Evolutionary conservation across 2,888 invertebrate species (phyloP).

Genomic region (Andrena bucephala): DNA sequence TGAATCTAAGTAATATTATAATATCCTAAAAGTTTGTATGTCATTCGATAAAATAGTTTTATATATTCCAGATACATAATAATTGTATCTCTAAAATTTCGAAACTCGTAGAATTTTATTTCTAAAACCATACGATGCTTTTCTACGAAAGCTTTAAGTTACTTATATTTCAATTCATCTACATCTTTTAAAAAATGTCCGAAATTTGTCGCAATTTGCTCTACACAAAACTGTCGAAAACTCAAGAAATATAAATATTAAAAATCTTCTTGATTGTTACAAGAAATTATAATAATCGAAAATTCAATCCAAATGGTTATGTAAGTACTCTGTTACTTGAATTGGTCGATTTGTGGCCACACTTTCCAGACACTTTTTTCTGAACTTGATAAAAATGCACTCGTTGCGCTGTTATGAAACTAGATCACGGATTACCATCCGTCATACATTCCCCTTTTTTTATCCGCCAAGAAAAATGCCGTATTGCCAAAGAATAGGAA

Average conservation of each 20-base stretch:
- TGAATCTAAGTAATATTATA: no score
- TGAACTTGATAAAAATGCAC: slow-evolving; percentile 9
- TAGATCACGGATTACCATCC: slow-evolving; percentile 27
- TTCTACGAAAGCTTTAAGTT: background rate
- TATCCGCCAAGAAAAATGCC: background rate
- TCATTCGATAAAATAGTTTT: no score
- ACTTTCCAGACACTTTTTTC: slow-evolving; percentile 1
- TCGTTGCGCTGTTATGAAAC: slow-evolving; percentile 20
- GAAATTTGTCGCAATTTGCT: no score
- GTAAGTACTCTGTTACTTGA: background rate
- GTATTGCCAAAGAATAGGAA: no score
- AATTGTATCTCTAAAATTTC: no score
- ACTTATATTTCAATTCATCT: background rate
- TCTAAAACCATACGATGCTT: background rate
- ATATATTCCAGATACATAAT: no score
- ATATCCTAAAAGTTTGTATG: no score
- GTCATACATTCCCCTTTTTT: slow-evolving; percentile 16
- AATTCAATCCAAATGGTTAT: background rate
- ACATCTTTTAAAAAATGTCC: no score
- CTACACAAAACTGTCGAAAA: no score
- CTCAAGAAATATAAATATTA: no score
- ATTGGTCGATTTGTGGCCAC: background rate
- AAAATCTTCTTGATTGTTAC: background rate
- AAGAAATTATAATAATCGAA: background rate
- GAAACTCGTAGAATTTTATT: background rate